These are phyloP conservation scores for Hetaerina americana DNA, from an alignment of 1,140 invertebrate species.

Conservation along the genomic window DNA sequence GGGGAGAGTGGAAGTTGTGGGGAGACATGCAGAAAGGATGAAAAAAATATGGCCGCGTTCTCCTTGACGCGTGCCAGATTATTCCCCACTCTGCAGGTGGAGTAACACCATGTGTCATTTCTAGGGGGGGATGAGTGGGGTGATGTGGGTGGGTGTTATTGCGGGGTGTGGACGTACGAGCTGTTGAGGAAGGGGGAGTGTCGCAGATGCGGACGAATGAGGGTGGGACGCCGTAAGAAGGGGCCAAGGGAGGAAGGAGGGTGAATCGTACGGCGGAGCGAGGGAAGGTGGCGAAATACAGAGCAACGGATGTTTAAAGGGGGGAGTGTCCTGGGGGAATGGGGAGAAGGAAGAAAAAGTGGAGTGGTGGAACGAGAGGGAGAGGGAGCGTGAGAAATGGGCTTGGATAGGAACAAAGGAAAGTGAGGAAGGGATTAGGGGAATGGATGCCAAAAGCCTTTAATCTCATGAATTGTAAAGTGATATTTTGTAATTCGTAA, in stretches of 20 bases:
- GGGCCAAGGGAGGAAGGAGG: neutral
- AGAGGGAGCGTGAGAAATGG: neutral
- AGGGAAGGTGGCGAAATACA: too few species aligned
- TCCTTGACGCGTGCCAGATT: neutral
- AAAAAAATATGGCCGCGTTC: neutral
- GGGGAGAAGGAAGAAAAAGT: neutral
- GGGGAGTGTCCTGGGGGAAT: too few species aligned
- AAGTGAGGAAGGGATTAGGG: neutral
- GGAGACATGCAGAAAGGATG: too few species aligned
- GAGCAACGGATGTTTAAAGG: too few species aligned
- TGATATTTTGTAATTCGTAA: neutral
- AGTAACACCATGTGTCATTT: neutral
- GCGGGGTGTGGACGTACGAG: too few species aligned
- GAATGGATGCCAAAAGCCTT: neutral
- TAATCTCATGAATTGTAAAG: neutral
- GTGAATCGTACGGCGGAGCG: too few species aligned
- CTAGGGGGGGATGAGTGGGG: too few species aligned
- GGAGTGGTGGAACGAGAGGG: neutral
- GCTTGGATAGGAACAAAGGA: neutral
- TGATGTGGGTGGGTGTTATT: too few species aligned
- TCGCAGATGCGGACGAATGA: neutral
- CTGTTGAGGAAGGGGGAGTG: too few species aligned
- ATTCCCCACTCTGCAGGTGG: neutral
- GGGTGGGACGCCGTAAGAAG: neutral
- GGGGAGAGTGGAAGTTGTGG: too few species aligned